phyloP scores from a whole-genome alignment of 2,797 vertebrate species.

The Acestrorhynchus altus region DNA sequence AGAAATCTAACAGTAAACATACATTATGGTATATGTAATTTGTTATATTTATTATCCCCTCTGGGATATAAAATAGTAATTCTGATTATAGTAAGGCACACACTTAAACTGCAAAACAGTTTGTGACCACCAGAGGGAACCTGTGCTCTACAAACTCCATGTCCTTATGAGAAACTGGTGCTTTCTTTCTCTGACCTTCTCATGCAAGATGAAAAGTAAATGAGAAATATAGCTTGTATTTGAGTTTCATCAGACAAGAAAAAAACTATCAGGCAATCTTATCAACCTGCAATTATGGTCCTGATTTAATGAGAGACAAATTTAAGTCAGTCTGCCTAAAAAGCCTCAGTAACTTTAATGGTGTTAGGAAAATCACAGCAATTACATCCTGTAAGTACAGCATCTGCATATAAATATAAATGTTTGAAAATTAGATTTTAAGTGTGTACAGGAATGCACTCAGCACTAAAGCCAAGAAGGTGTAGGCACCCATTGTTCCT shows the following conservation, averaged over 20 bases:
- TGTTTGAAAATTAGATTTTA: not conserved
- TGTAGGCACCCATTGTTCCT: too few species aligned
- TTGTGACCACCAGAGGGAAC: conserved; percentile 67
- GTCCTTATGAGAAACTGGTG: not conserved
- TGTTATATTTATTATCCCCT: too few species aligned
- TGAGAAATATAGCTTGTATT: not conserved
- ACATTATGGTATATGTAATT: not conserved
- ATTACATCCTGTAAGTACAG: not conserved
- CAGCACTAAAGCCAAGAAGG: too few species aligned
- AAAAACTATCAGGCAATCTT: not conserved
- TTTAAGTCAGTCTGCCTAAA: conserved; percentile 11
- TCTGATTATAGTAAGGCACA: too few species aligned
- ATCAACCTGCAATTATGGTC: not conserved
- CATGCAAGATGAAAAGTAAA: not conserved
- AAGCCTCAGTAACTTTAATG: not conserved
- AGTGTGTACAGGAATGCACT: not conserved
- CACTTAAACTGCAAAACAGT: conserved; percentile 49
- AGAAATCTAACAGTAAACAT: not conserved
- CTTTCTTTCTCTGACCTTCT: not conserved
- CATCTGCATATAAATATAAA: not conserved
- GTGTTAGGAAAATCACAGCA: conserved; percentile 4
- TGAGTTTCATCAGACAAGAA: not conserved
- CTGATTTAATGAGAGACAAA: conserved; percentile 9
- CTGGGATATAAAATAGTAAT: too few species aligned
- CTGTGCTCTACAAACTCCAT: conserved; percentile 25